phyloP scores from a whole-genome alignment of 2,888 invertebrate species.

The Blastobasis lacticolella region DNA sequence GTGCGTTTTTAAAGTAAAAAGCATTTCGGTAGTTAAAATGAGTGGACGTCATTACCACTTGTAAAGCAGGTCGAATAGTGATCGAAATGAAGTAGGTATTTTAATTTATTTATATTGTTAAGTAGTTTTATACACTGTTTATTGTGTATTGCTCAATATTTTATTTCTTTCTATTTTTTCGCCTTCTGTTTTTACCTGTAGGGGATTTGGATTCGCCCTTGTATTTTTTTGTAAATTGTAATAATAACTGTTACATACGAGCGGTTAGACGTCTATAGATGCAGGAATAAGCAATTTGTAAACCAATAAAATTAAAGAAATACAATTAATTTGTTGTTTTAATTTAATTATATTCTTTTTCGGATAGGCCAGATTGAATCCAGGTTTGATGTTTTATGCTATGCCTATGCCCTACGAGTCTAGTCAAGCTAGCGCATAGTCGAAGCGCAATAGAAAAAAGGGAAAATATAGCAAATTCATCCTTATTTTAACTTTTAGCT shows the following conservation, averaged over 20 bases:
- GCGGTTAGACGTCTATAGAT: constrained; percentile 31
- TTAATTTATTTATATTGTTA: constrained; percentile 25
- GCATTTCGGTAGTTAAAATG: too few species aligned
- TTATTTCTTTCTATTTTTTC: constrained; percentile 23
- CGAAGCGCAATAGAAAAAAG: too few species aligned
- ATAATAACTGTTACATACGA: not conserved
- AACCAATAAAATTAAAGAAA: constrained; percentile 45
- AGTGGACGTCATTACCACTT: too few species aligned
- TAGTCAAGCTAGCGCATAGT: too few species aligned
- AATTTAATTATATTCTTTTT: not conserved
- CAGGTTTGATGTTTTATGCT: too few species aligned
- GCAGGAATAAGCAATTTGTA: constrained; percentile 48
- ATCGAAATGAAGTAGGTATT: not conserved
- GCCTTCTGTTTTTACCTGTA: constrained; percentile 15
- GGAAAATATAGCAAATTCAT: too few species aligned
- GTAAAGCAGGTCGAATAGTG: too few species aligned
- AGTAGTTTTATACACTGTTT: constrained; percentile 50
- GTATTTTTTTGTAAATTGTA: not conserved
- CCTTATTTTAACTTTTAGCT: too few species aligned
- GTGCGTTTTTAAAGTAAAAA: too few species aligned
- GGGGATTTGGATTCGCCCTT: not conserved
- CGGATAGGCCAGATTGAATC: too few species aligned
- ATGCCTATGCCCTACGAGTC: too few species aligned
- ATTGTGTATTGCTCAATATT: constrained; percentile 51
- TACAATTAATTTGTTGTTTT: constrained; percentile 16